Conservation (phyloP, 1,140 invertebrate genomes). For the Euura saliciscinereae region DNA sequence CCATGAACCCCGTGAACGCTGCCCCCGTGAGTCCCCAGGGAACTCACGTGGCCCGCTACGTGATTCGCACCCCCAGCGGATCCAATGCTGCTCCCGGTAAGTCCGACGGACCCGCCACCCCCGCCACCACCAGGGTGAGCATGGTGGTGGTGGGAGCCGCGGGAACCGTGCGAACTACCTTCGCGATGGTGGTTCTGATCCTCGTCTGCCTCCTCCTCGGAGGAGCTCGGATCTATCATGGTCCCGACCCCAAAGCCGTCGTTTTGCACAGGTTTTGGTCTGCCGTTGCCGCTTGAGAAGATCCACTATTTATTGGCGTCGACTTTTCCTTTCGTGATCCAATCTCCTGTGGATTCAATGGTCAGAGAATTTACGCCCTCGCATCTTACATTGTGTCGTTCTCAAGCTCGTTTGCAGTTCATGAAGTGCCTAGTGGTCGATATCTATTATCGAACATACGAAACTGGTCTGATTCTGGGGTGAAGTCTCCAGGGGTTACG, state of each 20-base stretch:
- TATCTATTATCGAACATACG: no score
- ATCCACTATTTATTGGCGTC: not conserved
- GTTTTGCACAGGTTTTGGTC: constrained; percentile 22
- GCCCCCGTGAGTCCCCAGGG: constrained; percentile 33
- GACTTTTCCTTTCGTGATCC: not conserved
- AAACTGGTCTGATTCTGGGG: no score
- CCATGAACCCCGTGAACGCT: constrained; percentile 50
- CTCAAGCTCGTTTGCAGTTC: no score
- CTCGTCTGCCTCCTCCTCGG: constrained; percentile 86
- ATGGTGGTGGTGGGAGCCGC: constrained; percentile 53
- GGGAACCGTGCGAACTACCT: constrained; percentile 39
- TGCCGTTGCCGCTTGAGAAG: not conserved
- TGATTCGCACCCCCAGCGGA: constrained; percentile 61
- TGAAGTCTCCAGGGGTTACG: no score
- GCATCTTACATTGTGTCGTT: not conserved
- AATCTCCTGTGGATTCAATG: not conserved
- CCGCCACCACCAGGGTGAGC: constrained; percentile 43
- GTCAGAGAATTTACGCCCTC: not conserved
- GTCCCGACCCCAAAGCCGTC: constrained; percentile 28
- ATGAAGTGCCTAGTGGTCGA: no score
- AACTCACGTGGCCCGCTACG: constrained; percentile 51
- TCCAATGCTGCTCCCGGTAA: constrained; percentile 31
- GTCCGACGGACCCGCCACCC: constrained; percentile 34
- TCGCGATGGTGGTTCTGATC: constrained; percentile 69
- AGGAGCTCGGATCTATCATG: constrained; percentile 90